Conservation (phyloP, 2,797 vertebrate genomes). For the Manis pentadactyla region DNA sequence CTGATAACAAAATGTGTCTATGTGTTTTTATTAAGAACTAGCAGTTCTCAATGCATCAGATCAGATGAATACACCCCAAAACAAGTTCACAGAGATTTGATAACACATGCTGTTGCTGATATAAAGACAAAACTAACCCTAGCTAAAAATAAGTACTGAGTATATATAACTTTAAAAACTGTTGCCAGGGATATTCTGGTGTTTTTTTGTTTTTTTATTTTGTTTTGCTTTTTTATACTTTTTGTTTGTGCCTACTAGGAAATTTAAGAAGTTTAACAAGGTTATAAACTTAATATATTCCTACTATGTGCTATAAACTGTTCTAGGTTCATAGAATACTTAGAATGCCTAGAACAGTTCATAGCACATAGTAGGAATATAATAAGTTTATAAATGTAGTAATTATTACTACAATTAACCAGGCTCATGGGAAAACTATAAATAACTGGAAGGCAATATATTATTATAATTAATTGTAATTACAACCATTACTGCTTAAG, state of each 20-base stretch:
- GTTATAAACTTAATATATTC: neutral
- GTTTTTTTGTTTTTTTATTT: neutral
- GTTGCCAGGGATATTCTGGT: neutral
- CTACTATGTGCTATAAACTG: too few relatives aligned
- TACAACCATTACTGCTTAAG: neutral
- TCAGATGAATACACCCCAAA: neutral
- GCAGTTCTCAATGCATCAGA: neutral
- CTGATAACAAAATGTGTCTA: neutral
- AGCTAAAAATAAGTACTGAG: neutral
- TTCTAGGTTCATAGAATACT: neutral
- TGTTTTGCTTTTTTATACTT: neutral
- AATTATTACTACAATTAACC: neutral
- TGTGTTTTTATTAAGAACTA: neutral
- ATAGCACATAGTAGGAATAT: neutral
- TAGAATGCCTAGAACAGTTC: neutral
- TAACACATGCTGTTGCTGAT: neutral
- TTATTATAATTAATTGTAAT: neutral
- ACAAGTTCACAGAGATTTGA: neutral
- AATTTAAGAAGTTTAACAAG: neutral
- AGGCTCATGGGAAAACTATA: neutral
- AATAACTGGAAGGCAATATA: neutral
- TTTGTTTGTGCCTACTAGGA: neutral
- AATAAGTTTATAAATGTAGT: neutral
- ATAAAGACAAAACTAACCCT: neutral
- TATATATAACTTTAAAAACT: neutral